These are phyloP conservation scores for Octomys mimax DNA, from an alignment of 2,797 vertebrate species.

Conservation along the genomic window DNA sequence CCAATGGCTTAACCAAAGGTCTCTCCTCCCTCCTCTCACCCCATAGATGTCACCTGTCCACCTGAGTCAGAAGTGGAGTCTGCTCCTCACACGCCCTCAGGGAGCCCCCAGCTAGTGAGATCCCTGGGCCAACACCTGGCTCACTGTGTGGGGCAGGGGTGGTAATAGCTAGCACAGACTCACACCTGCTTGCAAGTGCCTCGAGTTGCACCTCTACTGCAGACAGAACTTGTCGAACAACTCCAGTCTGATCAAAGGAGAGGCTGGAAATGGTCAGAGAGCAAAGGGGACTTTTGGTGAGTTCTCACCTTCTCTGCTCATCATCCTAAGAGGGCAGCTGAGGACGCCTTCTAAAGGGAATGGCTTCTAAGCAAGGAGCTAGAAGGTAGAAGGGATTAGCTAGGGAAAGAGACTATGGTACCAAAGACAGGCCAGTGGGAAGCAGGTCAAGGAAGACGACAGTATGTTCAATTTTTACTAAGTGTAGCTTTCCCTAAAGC, in stretches of 20 bases:
- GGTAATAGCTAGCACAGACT: not conserved
- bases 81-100: not conserved
- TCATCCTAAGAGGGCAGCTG: not conserved
- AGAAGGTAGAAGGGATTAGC: not conserved
- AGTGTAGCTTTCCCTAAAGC: not conserved
- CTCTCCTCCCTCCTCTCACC: too few relatives aligned
- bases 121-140: not conserved
- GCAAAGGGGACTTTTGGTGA: not conserved
- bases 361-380: not conserved
- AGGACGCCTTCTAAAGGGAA: not conserved
- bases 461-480: not conserved
- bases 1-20: not conserved
- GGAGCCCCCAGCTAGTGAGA: not conserved
- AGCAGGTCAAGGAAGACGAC: not conserved
- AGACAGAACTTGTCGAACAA: not conserved
- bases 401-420: not conserved
- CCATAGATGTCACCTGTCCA: accelerated
- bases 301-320: not conserved
- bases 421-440: not conserved
- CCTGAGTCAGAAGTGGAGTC: not conserved
- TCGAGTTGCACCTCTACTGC: not conserved
- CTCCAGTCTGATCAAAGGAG: not conserved
- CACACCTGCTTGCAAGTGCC: not conserved
- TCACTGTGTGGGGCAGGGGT: not conserved
- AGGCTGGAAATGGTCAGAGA: not conserved